A percentile compares a stretch with the other conserved stretches of the same genome.
phyloP scores from a whole-genome alignment of 2,797 vertebrate species.

The Sciurus vulgaris region DNA sequence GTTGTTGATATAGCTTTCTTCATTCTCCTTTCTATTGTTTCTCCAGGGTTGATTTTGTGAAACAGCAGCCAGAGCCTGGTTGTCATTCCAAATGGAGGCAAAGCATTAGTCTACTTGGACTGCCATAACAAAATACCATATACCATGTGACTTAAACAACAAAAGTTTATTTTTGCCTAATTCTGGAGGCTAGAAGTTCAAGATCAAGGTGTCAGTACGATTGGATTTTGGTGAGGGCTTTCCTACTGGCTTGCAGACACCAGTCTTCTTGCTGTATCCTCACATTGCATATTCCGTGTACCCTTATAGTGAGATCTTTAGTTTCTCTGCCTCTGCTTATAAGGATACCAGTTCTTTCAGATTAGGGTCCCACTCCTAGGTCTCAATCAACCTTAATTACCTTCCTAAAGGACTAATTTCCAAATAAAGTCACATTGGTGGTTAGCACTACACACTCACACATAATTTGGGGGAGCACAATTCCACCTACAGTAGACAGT shows the following conservation, averaged over 20 bases:
- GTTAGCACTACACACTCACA: not conserved
- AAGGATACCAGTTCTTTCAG: not conserved
- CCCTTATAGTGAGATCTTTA: not conserved
- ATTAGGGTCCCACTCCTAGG: not conserved
- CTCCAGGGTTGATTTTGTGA: not conserved
- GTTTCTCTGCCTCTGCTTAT: not conserved
- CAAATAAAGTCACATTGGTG: not conserved
- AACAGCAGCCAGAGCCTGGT: not conserved
- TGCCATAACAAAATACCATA: not conserved
- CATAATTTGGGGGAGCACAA: not conserved
- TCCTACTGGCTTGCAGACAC: not conserved
- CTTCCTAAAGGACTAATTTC: not conserved
- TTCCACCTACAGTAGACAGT: not conserved
- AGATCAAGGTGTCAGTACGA: not conserved
- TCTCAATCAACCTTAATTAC: not conserved
- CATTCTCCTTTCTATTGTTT: slow-evolving; percentile 6
- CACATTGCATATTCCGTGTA: not conserved
- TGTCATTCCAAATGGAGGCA: not conserved
- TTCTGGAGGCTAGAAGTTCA: not conserved
- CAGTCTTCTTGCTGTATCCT: not conserved
- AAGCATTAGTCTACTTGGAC: not conserved
- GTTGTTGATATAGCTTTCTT: slow-evolving; percentile 18
- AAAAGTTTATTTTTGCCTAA: not conserved
- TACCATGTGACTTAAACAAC: not conserved
- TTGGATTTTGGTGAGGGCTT: not conserved